Conservation (phyloP, 2,797 vertebrate species). For the Hyperoplus lanceolatus region DNA sequence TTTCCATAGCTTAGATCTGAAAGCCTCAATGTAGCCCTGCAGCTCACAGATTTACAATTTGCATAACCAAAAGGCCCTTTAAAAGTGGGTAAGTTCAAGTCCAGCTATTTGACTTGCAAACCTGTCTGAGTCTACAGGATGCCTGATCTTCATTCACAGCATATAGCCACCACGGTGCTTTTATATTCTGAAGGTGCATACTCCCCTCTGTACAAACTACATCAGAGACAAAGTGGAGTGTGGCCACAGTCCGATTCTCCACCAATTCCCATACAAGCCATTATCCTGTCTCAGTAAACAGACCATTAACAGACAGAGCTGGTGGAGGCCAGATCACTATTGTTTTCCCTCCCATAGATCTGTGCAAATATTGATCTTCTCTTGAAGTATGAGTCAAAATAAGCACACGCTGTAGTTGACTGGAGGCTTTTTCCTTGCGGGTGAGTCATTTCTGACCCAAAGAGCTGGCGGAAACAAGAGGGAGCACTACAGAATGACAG, state of each 20-base stretch:
- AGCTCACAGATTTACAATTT: conserved; percentile 76
- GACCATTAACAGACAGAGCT: conserved; percentile 83
- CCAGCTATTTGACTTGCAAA: conserved; percentile 85
- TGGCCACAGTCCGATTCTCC: conserved; percentile 61
- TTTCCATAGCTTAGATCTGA: conserved; percentile 58
- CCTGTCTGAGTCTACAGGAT: conserved; percentile 65
- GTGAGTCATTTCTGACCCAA: conserved; percentile 73
- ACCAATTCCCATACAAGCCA: conserved; percentile 79
- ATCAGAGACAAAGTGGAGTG: conserved; percentile 71
- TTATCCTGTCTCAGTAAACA: conserved; percentile 84
- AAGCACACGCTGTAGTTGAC: conserved; percentile 72
- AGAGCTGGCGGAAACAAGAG: conserved; percentile 45
- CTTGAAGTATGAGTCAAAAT: conserved; percentile 82
- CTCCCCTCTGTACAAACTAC: conserved; percentile 64
- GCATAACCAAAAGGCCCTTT: conserved; percentile 77
- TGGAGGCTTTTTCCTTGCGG: conserved; percentile 75
- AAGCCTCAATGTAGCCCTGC: conserved; percentile 43
- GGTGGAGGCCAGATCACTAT: conserved; percentile 80
- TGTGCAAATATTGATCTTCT: conserved; percentile 86
- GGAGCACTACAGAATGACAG: conserved; percentile 50
- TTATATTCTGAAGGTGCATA: conserved; percentile 39
- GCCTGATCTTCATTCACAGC: conserved; percentile 56
- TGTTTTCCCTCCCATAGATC: conserved; percentile 82
- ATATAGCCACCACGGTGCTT: conserved; percentile 42
- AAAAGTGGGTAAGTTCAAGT: conserved; percentile 61